Percentiles rank a stretch among this genome's conserved stretches.
phyloP scores from a whole-genome alignment of 1,140 invertebrate species.

The Ceratina calcarata region DNA sequence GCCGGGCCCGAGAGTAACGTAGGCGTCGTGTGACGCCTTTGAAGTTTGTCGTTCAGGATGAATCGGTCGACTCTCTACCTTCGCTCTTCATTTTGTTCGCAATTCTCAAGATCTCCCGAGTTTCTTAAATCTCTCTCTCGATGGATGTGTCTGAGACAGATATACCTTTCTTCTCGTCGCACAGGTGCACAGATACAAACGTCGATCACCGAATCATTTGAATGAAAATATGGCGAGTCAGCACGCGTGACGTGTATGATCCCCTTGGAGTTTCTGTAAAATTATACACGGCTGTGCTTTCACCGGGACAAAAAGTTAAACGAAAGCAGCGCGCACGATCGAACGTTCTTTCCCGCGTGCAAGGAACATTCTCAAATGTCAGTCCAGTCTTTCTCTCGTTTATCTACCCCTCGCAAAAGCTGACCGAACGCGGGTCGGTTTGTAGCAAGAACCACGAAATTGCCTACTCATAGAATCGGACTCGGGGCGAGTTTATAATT shows the following conservation, averaged over 20 bases:
- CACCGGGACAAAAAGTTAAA: constrained; percentile 2
- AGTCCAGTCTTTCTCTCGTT: constrained; percentile 2
- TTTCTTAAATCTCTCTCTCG: background rate
- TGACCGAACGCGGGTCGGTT: background rate
- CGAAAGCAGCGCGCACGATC: constrained; percentile 22
- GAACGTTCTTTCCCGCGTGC: constrained; percentile 10
- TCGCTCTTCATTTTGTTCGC: background rate
- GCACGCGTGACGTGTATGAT: background rate
- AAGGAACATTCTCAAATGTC: background rate
- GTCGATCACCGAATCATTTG: background rate
- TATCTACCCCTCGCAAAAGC: background rate
- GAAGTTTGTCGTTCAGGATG: constrained; percentile 71
- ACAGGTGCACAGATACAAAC: background rate
- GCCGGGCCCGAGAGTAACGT: constrained; percentile 52
- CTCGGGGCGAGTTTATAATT: constrained; percentile 52
- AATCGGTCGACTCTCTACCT: background rate
- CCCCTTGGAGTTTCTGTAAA: constrained; percentile 26
- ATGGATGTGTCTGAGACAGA: background rate
- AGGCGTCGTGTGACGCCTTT: constrained; percentile 75
- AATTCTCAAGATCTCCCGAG: background rate
- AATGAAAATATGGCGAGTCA: background rate
- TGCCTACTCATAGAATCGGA: background rate
- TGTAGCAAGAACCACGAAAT: background rate
- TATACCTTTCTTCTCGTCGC: background rate
- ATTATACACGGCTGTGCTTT: constrained; percentile 21